phyloP scores from a whole-genome alignment of 2,888 invertebrate genomes.

The Orchestes rusci region DNA sequence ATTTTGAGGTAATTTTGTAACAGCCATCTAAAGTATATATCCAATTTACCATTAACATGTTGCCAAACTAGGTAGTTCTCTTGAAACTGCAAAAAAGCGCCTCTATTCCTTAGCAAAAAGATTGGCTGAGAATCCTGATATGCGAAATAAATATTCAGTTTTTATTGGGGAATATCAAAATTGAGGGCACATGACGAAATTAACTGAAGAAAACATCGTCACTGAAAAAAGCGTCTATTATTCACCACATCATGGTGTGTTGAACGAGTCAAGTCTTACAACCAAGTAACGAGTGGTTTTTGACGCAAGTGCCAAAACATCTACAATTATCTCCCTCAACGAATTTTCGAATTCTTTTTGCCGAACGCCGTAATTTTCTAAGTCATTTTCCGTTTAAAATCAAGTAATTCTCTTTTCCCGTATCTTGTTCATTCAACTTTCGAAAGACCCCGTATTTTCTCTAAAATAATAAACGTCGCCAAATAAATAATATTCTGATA shows the following conservation, averaged over 20 bases:
- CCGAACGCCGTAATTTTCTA: too few species aligned
- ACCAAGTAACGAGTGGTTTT: too few species aligned
- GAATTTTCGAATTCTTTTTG: too few species aligned
- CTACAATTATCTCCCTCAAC: constrained; percentile 7
- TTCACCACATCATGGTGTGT: constrained; percentile 5
- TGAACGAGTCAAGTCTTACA: constrained; percentile 1
- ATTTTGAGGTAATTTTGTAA: too few species aligned
- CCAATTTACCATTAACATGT: too few species aligned
- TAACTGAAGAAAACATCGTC: background rate
- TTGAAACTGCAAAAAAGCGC: background rate
- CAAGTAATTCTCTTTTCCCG: too few species aligned
- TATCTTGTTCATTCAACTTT: too few species aligned
- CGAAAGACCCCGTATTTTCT: too few species aligned
- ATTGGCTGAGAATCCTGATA: constrained; percentile 1
- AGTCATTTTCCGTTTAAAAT: too few species aligned
- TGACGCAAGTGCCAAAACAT: constrained; percentile 4
- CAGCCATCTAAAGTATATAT: too few species aligned
- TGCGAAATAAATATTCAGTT: background rate
- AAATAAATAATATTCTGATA: too few species aligned
- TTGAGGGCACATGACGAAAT: constrained; percentile 5
- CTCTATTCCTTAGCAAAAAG: background rate
- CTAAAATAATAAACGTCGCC: too few species aligned
- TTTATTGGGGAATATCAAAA: background rate
- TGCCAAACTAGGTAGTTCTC: background rate
- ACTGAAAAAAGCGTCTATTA: background rate